Percentiles rank a stretch among this genome's conserved stretches.
phyloP scores from a whole-genome alignment of 2,888 invertebrate species.

The Magallana nippona region DNA sequence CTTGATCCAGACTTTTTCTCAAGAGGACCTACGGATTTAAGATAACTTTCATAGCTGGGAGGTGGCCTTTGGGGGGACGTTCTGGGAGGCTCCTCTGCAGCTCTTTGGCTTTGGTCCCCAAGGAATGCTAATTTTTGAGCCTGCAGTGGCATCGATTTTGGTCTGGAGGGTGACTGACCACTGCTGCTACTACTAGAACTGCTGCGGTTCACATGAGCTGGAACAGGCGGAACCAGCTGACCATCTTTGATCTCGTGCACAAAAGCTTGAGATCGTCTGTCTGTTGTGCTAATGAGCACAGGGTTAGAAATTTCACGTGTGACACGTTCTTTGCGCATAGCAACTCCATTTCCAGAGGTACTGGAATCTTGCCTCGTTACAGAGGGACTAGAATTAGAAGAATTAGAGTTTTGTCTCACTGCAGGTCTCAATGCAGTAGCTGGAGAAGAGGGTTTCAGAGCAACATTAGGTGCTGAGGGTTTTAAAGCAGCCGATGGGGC shows the following conservation, averaged over 20 bases:
- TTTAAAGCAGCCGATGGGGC: constrained; percentile 41
- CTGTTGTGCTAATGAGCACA: constrained; percentile 73
- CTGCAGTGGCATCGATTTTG: constrained; percentile 59
- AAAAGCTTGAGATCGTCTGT: constrained; percentile 70
- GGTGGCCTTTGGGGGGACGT: constrained; percentile 58
- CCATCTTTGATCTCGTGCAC: constrained; percentile 53
- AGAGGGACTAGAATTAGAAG: background rate
- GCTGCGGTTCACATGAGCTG: constrained; percentile 54
- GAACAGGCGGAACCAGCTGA: constrained; percentile 54
- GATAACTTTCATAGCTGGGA: constrained; percentile 49
- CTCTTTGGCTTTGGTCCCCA: constrained; percentile 53
- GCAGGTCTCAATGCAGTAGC: constrained; percentile 18
- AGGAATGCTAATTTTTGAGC: constrained; percentile 37
- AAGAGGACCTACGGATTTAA: background rate
- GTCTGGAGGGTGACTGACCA: constrained; percentile 57
- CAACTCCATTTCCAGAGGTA: constrained; percentile 8
- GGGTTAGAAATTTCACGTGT: constrained; percentile 72
- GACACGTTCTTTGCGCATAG: constrained; percentile 62
- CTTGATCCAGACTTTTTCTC: constrained; percentile 44
- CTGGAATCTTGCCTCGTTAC: constrained; percentile 15
- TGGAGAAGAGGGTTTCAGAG: constrained; percentile 48
- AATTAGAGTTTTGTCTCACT: background rate
- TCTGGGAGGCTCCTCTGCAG: constrained; percentile 49
- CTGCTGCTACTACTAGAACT: constrained; percentile 52
- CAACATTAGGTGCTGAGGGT: constrained; percentile 46